Conservation (phyloP, 2,888 invertebrate genomes). For the Dascillus cervinus region DNA sequence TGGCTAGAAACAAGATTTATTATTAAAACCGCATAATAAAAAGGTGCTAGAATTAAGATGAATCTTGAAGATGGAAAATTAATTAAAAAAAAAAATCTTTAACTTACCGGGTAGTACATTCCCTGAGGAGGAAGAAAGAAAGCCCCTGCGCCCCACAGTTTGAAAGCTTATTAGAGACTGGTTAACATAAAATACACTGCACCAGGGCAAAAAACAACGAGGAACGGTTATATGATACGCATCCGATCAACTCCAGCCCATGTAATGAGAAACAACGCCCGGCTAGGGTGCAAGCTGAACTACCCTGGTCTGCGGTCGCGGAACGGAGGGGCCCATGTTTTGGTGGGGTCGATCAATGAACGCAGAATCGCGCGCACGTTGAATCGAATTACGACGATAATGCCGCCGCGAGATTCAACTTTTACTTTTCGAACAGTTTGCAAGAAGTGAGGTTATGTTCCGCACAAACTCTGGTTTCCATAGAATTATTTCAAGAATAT, state of each 20-base stretch:
- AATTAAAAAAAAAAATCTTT: too few species aligned
- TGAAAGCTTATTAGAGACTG: slow-evolving; percentile 71
- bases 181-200: slow-evolving; percentile 47
- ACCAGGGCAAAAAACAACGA: slow-evolving; percentile 18
- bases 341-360: slow-evolving; percentile 39
- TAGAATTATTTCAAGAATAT: neutral
- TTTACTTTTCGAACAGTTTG: too few species aligned
- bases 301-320: slow-evolving; percentile 29
- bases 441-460: slow-evolving; percentile 5
- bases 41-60: too few species aligned
- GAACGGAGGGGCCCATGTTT: slow-evolving; percentile 25
- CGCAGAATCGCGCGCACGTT: slow-evolving; percentile 28
- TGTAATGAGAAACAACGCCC: slow-evolving; percentile 31
- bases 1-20: too few species aligned
- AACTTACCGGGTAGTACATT: slow-evolving; percentile 93
- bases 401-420: slow-evolving; percentile 17
- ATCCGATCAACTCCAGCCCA: slow-evolving; percentile 15
- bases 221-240: slow-evolving; percentile 15
- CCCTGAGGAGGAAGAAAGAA: slow-evolving; percentile 95
- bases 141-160: slow-evolving; percentile 95
- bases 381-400: slow-evolving; percentile 12
- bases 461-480: neutral
- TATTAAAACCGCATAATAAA: too few species aligned
- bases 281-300: slow-evolving; percentile 34
- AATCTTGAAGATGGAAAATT: too few species aligned